Evolutionary conservation across 2,888 invertebrate species (phyloP).

Genomic region (Ichneumon xanthorius): DNA sequence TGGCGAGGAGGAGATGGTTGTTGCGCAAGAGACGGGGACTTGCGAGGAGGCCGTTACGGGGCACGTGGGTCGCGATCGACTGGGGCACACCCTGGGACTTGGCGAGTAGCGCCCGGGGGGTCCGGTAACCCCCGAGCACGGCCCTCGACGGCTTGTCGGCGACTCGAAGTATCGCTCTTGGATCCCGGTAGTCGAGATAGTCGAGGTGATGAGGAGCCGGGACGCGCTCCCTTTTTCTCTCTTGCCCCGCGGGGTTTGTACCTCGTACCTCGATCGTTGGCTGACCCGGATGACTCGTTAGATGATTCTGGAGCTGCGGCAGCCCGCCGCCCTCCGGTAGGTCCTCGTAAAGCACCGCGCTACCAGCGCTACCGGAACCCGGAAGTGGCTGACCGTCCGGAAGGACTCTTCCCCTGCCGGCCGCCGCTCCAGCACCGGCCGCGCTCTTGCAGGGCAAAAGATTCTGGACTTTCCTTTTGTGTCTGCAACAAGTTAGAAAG

Average conservation of each 20-base stretch:
- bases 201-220: slow-evolving; percentile 81
- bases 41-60: slow-evolving; percentile 42
- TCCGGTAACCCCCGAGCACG: slow-evolving; percentile 81
- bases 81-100: slow-evolving; percentile 78
- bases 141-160: slow-evolving; percentile 81
- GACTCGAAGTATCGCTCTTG: slow-evolving; percentile 81
- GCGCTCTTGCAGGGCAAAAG: slow-evolving; percentile 92
- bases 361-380: slow-evolving; percentile 80
- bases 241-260: slow-evolving; percentile 77
- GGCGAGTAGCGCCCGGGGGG: slow-evolving; percentile 79
- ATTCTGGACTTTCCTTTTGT: slow-evolving; percentile 94
- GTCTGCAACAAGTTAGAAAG: slow-evolving; percentile 87
- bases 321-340: slow-evolving; percentile 88
- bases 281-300: slow-evolving; percentile 75
- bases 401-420: slow-evolving; percentile 83
- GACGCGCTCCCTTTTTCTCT: slow-evolving; percentile 73
- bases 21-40: slow-evolving; percentile 62
- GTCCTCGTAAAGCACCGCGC: slow-evolving; percentile 92
- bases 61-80: slow-evolving; percentile 76
- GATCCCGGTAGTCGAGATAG: slow-evolving; percentile 84
- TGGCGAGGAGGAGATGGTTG: slow-evolving; percentile 63
- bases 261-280: slow-evolving; percentile 83
- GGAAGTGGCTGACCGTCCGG: slow-evolving; percentile 84
- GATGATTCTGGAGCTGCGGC: slow-evolving; percentile 83
- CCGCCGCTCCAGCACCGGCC: slow-evolving; percentile 85